phyloP scores from a whole-genome alignment of 1,140 invertebrate species.

The Brachionus koreanus region DNA sequence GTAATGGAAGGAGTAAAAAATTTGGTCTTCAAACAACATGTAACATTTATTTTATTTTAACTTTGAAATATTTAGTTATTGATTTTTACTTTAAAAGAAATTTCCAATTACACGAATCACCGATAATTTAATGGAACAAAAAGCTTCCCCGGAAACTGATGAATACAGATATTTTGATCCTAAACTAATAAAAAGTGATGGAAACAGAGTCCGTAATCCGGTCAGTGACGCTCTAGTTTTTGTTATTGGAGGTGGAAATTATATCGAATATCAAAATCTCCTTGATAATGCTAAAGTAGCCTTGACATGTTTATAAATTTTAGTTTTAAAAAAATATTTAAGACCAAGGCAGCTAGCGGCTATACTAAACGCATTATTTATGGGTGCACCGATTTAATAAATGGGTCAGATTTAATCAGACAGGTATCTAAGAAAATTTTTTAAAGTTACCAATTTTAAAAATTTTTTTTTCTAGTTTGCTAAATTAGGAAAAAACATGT shows the following conservation, averaged over 20 bases:
- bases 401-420: conserved; percentile 84
- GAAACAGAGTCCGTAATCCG: background rate
- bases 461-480: background rate
- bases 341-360: conserved; percentile 65
- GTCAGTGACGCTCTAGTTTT: conserved; percentile 75
- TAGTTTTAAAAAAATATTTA: conserved; percentile 34
- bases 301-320: background rate
- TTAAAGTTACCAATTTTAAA: background rate
- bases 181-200: conserved; percentile 66
- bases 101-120: conserved; percentile 84
- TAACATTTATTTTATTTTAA: conserved; percentile 59
- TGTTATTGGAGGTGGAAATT: conserved; percentile 94
- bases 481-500: conserved; percentile 37
- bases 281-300: conserved; percentile 32
- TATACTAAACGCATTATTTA: conserved; percentile 78
- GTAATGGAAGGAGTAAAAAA: conserved; percentile 99
- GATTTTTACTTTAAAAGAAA: conserved; percentile 66
- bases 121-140: conserved; percentile 75
- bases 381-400: conserved; percentile 85
- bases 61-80: background rate
- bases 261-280: conserved; percentile 98
- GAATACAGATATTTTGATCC: conserved; percentile 88
- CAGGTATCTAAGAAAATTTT: conserved; percentile 65
- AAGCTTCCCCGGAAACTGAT: conserved; percentile 71
- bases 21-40: conserved; percentile 93